A percentile compares a stretch with the other conserved stretches of the same genome.
Conservation (phyloP, 1,140 invertebrate species). For the Aphaenogaster rudis region DNA sequence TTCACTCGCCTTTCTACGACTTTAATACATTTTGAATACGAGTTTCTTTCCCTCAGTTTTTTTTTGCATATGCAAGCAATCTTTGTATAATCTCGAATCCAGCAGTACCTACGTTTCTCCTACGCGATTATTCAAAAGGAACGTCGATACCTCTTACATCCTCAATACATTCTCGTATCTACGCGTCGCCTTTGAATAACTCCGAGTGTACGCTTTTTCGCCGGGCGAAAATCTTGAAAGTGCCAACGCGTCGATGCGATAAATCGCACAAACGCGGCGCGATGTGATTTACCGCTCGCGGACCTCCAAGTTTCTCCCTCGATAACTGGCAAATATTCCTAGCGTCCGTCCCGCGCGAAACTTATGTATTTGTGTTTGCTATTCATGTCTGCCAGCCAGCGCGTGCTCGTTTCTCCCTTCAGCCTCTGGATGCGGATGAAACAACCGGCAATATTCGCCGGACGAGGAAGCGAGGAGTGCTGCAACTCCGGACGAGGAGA, state of each 20-base stretch:
- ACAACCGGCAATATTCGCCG: slow-evolving; percentile 46
- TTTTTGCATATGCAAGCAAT: not conserved
- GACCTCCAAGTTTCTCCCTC: slow-evolving; percentile 31
- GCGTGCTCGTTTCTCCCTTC: slow-evolving; percentile 42
- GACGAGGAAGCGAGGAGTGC: not conserved
- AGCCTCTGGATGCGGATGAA: slow-evolving; percentile 16
- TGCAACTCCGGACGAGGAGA: slow-evolving; percentile 20
- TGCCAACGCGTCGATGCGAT: slow-evolving; percentile 57
- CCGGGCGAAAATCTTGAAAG: slow-evolving; percentile 44
- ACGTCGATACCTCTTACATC: slow-evolving; percentile 32
- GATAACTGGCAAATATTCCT: slow-evolving; percentile 56
- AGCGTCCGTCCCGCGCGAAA: slow-evolving; percentile 30
- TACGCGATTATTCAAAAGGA: slow-evolving; percentile 13
- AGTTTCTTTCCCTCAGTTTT: not conserved
- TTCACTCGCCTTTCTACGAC: not conserved
- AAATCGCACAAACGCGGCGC: slow-evolving; percentile 41
- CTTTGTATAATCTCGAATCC: slow-evolving; percentile 11
- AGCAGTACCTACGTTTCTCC: not conserved
- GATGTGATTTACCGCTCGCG: slow-evolving; percentile 49
- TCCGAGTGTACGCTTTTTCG: slow-evolving; percentile 9
- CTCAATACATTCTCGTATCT: slow-evolving; percentile 8
- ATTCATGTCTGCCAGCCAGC: slow-evolving; percentile 29
- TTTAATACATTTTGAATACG: not conserved
- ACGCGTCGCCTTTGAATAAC: slow-evolving; percentile 37
- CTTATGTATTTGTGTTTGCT: slow-evolving; percentile 55